phyloP scores from a whole-genome alignment of 2,888 invertebrate species.

The Sesia apiformis region DNA sequence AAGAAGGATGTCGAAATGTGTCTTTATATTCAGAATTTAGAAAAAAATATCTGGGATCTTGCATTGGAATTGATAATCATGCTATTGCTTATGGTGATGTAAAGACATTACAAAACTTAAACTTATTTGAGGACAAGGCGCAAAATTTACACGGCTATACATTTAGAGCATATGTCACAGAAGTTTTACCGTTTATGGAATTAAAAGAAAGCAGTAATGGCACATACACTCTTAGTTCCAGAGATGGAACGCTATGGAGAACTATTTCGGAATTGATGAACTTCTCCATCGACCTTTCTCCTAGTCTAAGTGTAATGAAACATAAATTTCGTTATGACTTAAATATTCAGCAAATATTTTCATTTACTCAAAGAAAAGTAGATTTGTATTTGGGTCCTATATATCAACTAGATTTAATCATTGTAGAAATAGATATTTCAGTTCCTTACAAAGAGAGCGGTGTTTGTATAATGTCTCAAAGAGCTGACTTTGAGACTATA shows the following conservation, averaged over 20 bases:
- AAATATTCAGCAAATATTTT: slow-evolving; percentile 37
- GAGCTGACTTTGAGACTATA: slow-evolving; percentile 48
- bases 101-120: slow-evolving; percentile 11
- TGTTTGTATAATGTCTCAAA: slow-evolving; percentile 46
- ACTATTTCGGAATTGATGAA: slow-evolving; percentile 43
- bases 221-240: slow-evolving; percentile 25
- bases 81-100: slow-evolving; percentile 19
- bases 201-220: slow-evolving; percentile 29
- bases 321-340: slow-evolving; percentile 38
- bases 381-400: slow-evolving; percentile 48
- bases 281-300: slow-evolving; percentile 42
- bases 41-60: slow-evolving; percentile 39
- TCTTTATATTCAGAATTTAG: slow-evolving; percentile 33
- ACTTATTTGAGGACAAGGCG: slow-evolving; percentile 40
- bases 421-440: slow-evolving; percentile 45
- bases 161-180: slow-evolving; percentile 27
- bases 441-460: slow-evolving; percentile 51
- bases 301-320: slow-evolving; percentile 24
- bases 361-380: slow-evolving; percentile 39
- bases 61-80: slow-evolving; percentile 35
- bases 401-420: slow-evolving; percentile 48
- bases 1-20: slow-evolving; percentile 37
- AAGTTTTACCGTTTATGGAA: slow-evolving; percentile 37
- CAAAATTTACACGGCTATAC: slow-evolving; percentile 42
- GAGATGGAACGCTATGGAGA: slow-evolving; percentile 57